These are phyloP conservation scores for Protodeltote pygarga DNA, from an alignment of 2,888 invertebrate genomes.

Conservation along the genomic window DNA sequence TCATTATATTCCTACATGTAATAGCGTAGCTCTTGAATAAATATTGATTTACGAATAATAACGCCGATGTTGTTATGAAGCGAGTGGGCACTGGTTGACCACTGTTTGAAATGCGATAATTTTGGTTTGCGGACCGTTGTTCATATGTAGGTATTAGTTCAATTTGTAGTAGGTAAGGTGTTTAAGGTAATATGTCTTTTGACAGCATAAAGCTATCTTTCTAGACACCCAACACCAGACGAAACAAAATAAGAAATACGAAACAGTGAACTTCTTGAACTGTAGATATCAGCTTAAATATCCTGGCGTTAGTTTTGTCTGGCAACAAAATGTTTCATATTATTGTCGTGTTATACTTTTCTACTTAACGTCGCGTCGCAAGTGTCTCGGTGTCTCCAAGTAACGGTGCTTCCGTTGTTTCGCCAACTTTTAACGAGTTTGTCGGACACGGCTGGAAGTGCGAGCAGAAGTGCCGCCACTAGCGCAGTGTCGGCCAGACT, in stretches of 20 bases:
- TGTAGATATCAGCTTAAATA: conserved; percentile 68
- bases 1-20: no score
- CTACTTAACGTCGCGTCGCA: conserved; percentile 82
- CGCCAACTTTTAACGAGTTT: conserved; percentile 86
- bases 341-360: conserved; percentile 82
- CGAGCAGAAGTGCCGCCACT: conserved; percentile 60
- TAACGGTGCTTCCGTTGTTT: conserved; percentile 79
- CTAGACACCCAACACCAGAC: conserved; percentile 8
- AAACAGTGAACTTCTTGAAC: conserved; percentile 50
- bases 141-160: no score
- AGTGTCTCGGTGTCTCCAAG: conserved; percentile 74
- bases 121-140: no score
- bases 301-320: conserved; percentile 66
- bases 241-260: conserved; percentile 51
- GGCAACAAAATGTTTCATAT: conserved; percentile 76
- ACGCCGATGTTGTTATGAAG: no score
- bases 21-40: no score
- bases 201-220: conserved; percentile 8
- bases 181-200: not conserved
- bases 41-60: no score
- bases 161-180: not conserved
- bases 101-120: no score
- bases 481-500: conserved; percentile 52
- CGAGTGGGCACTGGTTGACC: no score
- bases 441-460: conserved; percentile 77